phyloP scores from a whole-genome alignment of 2,888 invertebrate species.

The Drosophila barbarae region DNA sequence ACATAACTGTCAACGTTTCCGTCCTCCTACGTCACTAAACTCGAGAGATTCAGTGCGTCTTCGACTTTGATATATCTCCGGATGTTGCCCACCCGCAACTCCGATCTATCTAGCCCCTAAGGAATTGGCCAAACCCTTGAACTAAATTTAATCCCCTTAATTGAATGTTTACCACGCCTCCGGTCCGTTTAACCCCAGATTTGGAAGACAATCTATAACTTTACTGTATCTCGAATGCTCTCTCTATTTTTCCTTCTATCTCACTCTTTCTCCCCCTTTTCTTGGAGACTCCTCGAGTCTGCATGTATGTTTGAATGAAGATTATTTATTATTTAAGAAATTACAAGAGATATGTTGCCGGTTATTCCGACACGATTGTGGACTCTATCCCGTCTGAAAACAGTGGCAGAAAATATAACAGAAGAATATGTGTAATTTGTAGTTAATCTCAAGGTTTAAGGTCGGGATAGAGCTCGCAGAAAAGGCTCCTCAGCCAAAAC shows the following conservation, averaged over 20 bases:
- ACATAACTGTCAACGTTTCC: constrained; percentile 49
- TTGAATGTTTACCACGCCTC: constrained; percentile 39
- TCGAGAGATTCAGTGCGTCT: constrained; percentile 21
- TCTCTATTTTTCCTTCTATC: not conserved
- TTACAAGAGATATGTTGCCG: constrained; percentile 11
- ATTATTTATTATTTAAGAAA: constrained; percentile 36
- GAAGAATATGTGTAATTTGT: not conserved
- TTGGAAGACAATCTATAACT: constrained; percentile 5
- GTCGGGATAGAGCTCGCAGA: constrained; percentile 25
- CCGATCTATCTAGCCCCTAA: not conserved
- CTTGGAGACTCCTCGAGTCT: constrained; percentile 33
- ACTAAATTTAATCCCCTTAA: constrained; percentile 24
- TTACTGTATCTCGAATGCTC: constrained; percentile 13
- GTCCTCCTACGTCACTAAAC: constrained; percentile 46
- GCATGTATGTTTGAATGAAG: constrained; percentile 56
- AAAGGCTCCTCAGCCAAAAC: not conserved
- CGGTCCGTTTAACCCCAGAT: constrained; percentile 6
- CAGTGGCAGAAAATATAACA: not conserved
- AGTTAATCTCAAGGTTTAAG: not conserved
- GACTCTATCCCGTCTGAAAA: constrained; percentile 27
- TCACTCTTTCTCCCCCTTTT: constrained; percentile 2
- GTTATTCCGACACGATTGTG: constrained; percentile 11
- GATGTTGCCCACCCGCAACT: not conserved
- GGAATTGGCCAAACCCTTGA: not conserved
- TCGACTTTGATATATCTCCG: constrained; percentile 4